Percentiles rank a stretch among this genome's conserved stretches.
phyloP scores from a whole-genome alignment of 2,113 vertebrate species.

The Heterotis niloticus region DNA sequence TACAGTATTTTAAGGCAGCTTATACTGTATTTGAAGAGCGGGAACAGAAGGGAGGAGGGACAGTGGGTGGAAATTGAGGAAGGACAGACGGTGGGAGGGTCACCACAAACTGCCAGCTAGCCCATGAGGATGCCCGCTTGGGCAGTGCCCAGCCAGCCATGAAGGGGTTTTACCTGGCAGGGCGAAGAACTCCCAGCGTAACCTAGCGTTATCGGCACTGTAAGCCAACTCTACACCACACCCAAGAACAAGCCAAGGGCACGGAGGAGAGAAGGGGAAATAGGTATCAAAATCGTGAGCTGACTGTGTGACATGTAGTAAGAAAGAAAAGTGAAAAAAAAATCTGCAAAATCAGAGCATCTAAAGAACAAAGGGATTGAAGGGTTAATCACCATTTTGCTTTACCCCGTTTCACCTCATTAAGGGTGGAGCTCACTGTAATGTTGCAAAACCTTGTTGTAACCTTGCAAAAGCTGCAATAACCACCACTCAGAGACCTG shows the following conservation, averaged over 20 bases:
- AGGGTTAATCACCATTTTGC: neutral
- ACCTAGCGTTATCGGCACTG: constrained; percentile 67
- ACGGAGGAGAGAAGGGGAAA: constrained; percentile 19
- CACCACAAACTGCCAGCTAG: constrained; percentile 20
- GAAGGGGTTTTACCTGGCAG: constrained; percentile 70
- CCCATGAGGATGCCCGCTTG: neutral
- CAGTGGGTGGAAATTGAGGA: constrained; percentile 18
- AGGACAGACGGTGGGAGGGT: constrained; percentile 17
- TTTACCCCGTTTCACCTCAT: too few species aligned
- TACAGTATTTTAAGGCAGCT: constrained; percentile 15
- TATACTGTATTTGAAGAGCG: constrained; percentile 8
- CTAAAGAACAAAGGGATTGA: neutral
- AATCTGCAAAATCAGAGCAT: neutral
- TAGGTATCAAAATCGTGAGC: constrained; percentile 12
- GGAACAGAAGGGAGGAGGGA: constrained; percentile 7
- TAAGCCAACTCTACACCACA: constrained; percentile 38
- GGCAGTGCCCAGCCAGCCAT: constrained; percentile 6
- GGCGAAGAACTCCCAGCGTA: constrained; percentile 76
- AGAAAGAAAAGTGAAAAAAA: constrained; percentile 10
- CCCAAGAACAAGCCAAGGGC: constrained; percentile 23
- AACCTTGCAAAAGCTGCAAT: neutral
- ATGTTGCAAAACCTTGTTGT: neutral
- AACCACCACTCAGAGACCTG: neutral
- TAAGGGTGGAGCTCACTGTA: neutral
- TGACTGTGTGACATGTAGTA: neutral